Evolutionary conservation across 2,113 vertebrate genomes (phyloP).

Genomic region (Mobula birostris): DNA sequence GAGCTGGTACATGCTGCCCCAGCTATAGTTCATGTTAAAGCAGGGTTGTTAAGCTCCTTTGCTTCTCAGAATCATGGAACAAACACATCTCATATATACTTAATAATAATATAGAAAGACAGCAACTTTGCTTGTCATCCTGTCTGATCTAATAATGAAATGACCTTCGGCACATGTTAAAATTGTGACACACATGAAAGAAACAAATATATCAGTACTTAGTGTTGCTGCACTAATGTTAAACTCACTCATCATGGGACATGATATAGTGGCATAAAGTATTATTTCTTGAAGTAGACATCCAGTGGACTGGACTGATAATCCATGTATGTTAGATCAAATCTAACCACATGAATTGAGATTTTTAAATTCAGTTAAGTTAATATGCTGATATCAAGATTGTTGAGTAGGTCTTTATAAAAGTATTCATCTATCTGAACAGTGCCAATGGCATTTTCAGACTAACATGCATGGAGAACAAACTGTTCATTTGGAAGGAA

Average conservation of each 20-base stretch:
- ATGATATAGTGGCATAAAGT: too few species aligned
- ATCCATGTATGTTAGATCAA: too few species aligned
- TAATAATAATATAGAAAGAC: conserved; percentile 19
- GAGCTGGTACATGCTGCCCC: conserved; percentile 30
- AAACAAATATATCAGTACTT: not conserved
- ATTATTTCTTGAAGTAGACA: too few species aligned
- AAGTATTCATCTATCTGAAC: too few species aligned
- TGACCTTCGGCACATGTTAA: not conserved
- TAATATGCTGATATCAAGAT: too few species aligned
- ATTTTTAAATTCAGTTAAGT: too few species aligned
- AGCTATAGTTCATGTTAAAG: conserved; percentile 14
- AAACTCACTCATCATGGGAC: not conserved
- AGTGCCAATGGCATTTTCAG: too few species aligned
- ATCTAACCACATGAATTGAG: too few species aligned
- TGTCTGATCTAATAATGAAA: not conserved
- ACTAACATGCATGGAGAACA: too few species aligned
- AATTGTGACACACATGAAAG: not conserved
- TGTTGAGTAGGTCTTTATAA: too few species aligned
- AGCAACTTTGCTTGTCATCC: not conserved
- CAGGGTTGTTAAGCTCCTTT: conserved; percentile 27
- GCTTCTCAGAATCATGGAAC: conserved; percentile 19
- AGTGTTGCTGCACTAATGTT: not conserved
- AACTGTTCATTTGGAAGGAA: too few species aligned
- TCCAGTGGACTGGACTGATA: too few species aligned
- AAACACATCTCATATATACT: conserved; percentile 16